phyloP scores from a whole-genome alignment of 2,113 vertebrate genomes.

The Raja brachyura region DNA sequence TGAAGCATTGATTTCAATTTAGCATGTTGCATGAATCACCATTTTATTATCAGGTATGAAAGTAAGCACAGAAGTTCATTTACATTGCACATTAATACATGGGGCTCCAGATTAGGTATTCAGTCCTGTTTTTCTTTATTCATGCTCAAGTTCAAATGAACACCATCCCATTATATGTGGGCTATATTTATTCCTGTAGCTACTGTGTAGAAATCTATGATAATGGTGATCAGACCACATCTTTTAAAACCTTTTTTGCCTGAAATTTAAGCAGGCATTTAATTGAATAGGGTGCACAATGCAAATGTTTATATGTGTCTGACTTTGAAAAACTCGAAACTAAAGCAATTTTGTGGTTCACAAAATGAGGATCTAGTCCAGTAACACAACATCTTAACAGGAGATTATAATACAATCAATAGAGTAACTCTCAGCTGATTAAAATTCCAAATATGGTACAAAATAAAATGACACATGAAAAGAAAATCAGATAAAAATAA shows the following conservation, averaged over 20 bases:
- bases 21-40: no score
- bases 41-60: no score
- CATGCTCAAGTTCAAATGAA: background rate
- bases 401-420: background rate
- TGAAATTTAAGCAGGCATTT: background rate
- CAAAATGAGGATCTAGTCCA: background rate
- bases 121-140: background rate
- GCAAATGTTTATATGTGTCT: background rate
- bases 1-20: no score
- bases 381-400: background rate
- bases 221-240: background rate
- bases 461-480: no score
- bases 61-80: no score
- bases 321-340: background rate
- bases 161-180: background rate
- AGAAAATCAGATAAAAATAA: no score
- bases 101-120: no score
- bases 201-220: background rate
- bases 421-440: no score
- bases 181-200: background rate
- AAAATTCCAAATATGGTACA: no score
- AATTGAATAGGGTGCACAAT: background rate
- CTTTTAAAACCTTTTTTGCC: background rate
- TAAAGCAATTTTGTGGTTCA: background rate
- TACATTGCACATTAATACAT: no score